phyloP scores from a whole-genome alignment of 2,888 invertebrate species.

The Athrips mouffetella region DNA sequence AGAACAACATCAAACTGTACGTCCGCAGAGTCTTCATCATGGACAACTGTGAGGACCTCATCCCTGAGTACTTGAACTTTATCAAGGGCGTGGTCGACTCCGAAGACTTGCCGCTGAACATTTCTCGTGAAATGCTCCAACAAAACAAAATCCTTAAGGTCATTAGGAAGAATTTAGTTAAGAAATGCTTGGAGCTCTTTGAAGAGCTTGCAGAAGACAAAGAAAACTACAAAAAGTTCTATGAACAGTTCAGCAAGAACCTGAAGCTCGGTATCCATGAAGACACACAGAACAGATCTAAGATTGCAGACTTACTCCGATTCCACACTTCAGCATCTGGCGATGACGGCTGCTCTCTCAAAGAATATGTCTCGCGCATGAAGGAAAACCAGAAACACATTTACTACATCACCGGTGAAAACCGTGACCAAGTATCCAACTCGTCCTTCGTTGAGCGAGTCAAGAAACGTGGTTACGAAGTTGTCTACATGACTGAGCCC shows the following conservation, averaged over 20 bases:
- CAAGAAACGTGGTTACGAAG: constrained; percentile 98
- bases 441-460: constrained; percentile 99
- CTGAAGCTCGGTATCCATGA: constrained; percentile 98
- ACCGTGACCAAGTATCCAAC: constrained; percentile 94
- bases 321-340: constrained; percentile 97
- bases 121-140: constrained; percentile 99
- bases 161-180: constrained; percentile 98
- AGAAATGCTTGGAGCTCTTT: constrained; percentile 98
- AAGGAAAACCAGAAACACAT: constrained; percentile 99
- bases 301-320: constrained; percentile 92
- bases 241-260: constrained; percentile 98
- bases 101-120: constrained; percentile 98
- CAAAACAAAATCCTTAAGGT: constrained; percentile 99
- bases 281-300: constrained; percentile 95
- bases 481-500: constrained; percentile 99
- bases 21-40: constrained; percentile 99
- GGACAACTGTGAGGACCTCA: constrained; percentile 99
- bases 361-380: constrained; percentile 98
- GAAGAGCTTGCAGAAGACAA: constrained; percentile 98
- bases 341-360: constrained; percentile 94
- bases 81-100: constrained; percentile 99
- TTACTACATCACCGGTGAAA: constrained; percentile 98
- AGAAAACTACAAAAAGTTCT: constrained; percentile 98
- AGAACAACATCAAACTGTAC: constrained; percentile 99
- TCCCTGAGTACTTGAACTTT: constrained; percentile 98